Percentiles rank a stretch among this genome's conserved stretches.
phyloP scores from a whole-genome alignment of 2,797 vertebrate genomes.

The Rousettus madagascariensis region DNA sequence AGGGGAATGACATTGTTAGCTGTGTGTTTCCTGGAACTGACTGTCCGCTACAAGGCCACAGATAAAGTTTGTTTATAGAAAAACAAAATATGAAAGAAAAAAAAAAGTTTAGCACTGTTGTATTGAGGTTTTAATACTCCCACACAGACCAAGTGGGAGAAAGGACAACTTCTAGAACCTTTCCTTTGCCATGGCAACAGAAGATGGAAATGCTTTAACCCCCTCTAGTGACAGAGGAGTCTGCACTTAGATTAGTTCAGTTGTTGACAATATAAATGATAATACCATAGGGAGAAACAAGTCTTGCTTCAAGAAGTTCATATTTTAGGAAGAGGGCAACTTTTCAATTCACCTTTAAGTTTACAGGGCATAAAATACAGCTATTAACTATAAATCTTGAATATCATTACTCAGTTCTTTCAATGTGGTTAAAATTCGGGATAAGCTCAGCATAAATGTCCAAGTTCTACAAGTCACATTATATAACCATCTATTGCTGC shows the following conservation, averaged over 20 bases:
- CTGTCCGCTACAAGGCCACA: constrained; percentile 78
- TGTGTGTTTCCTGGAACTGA: constrained; percentile 77
- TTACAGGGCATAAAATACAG: not conserved
- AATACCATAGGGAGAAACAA: constrained; percentile 62
- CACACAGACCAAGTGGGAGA: constrained; percentile 79
- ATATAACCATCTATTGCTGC: not conserved
- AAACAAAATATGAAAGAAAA: constrained; percentile 58
- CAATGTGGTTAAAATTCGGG: not conserved
- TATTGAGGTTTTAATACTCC: constrained; percentile 79
- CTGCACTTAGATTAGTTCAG: constrained; percentile 71
- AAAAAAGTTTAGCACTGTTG: constrained; percentile 67
- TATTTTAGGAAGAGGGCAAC: constrained; percentile 65
- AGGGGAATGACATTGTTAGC: constrained; percentile 83
- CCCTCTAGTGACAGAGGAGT: constrained; percentile 79
- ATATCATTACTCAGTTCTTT: not conserved
- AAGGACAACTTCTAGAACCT: constrained; percentile 79
- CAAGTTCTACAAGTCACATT: not conserved
- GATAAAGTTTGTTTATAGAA: constrained; percentile 82
- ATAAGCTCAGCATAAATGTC: not conserved
- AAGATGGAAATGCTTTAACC: constrained; percentile 82
- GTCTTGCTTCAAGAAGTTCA: constrained; percentile 30
- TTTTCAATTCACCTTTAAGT: constrained; percentile 30
- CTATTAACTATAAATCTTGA: not conserved
- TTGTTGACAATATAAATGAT: constrained; percentile 71
- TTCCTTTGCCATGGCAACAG: constrained; percentile 77